phyloP scores from a whole-genome alignment of 2,113 vertebrate species.

The Dermatemys mawii region DNA sequence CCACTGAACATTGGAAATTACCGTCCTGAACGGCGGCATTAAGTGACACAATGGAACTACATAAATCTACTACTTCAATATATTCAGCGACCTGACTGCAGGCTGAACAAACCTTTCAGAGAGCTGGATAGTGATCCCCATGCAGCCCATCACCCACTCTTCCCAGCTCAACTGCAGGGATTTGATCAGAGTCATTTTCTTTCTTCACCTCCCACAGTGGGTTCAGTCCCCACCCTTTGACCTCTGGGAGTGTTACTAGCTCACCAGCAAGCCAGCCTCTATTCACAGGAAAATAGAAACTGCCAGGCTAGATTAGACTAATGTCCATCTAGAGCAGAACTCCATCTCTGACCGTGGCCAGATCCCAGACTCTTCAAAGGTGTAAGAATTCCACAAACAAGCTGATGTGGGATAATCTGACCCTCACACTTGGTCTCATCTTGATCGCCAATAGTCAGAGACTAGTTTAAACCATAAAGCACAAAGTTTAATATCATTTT shows the following conservation, averaged over 20 bases:
- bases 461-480: not conserved
- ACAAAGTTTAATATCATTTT: not conserved
- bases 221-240: not conserved
- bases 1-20: not conserved
- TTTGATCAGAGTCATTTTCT: not conserved
- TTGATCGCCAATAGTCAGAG: not conserved
- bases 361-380: not conserved
- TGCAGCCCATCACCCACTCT: not conserved
- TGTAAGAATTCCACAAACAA: not conserved
- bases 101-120: not conserved
- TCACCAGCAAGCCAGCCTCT: not conserved
- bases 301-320: not conserved
- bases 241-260: not conserved
- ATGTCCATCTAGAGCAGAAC: not conserved
- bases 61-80: not conserved
- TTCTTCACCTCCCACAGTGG: not conserved
- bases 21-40: not conserved
- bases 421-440: not conserved
- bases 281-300: not conserved
- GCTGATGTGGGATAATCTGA: not conserved
- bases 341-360: not conserved
- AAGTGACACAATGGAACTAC: not conserved
- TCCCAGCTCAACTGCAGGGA: not conserved
- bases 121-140: not conserved
- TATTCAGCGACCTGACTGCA: not conserved